A percentile compares a stretch with the other conserved stretches of the same genome.
These are phyloP conservation scores for Oncopeltus fasciatus DNA, from an alignment of 1,140 invertebrate species.

Conservation along the genomic window DNA sequence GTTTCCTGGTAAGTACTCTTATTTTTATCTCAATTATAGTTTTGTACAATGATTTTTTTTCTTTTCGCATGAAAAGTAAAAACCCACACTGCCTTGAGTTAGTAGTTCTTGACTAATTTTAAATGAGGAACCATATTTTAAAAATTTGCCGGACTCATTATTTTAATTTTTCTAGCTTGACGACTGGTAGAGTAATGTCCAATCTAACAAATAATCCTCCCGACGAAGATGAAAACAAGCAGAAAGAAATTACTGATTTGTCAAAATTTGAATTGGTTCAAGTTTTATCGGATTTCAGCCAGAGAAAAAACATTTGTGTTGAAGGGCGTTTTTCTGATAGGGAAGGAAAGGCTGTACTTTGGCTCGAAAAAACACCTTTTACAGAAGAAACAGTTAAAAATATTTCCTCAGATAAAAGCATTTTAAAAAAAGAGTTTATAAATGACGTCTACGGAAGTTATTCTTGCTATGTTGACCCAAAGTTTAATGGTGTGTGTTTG, in stretches of 20 bases:
- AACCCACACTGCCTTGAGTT: too few relatives aligned
- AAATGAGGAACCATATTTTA: too few relatives aligned
- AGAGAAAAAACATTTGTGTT: constrained; percentile 54
- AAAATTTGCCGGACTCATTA: too few relatives aligned
- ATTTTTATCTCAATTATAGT: too few relatives aligned
- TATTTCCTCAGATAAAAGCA: constrained; percentile 42
- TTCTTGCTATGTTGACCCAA: constrained; percentile 45
- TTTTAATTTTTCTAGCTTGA: too few relatives aligned
- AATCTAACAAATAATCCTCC: not conserved
- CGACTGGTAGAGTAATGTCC: not conserved
- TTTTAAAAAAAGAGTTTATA: constrained; percentile 45
- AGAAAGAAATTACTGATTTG: constrained; percentile 21
- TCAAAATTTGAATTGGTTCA: constrained; percentile 31
- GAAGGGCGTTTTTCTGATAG: constrained; percentile 48
- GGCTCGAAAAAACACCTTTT: constrained; percentile 77
- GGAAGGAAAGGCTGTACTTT: constrained; percentile 47
- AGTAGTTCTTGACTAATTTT: too few relatives aligned
- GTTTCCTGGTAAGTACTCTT: too few relatives aligned
- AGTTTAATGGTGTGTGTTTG: constrained; percentile 56
- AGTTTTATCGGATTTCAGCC: constrained; percentile 44
- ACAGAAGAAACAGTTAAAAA: constrained; percentile 42
- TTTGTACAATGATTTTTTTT: too few relatives aligned
- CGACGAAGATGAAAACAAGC: not conserved
- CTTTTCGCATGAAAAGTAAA: too few relatives aligned
- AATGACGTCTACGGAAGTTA: constrained; percentile 84